Base-by-base conservation (phyloP, 1,140 invertebrate species). In the Formica exsecta region DNA sequence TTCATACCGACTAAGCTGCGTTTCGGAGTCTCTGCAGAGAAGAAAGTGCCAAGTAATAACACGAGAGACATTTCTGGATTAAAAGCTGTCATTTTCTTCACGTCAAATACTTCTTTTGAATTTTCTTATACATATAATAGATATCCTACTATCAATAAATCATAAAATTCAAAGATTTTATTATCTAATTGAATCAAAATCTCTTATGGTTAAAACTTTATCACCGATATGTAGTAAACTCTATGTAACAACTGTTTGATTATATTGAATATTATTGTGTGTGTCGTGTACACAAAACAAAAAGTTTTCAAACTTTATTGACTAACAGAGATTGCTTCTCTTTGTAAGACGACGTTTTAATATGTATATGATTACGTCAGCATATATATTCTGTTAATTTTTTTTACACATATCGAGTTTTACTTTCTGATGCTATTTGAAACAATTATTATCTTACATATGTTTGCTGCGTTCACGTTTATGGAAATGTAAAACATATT, bases 1-100 rank as follows among this genome's bases (percentile, higher is more conserved):
- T 93, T 92, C 87, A 92, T 88, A 76, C 65, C 80, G 73, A 59
- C 61, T 32, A 36, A 86, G 48, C 87, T 62, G 19, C 83, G 80
- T 86, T 68, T 59, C 19, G 75, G 84, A 79, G 83, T 61, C 66
- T 32, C 38, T 38, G 11, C 54, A 9, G 57, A n/a, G 74, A 51
- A 16, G 48, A 89, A 86, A 89, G 64, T 86, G 62, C 36, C 54
- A 54, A 65, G 66, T 74, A 88, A 87, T 88, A 88, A 62, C 54
- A n/a, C 29, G 44, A 51, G 19, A 68, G 75, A 88, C 73, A 62
- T 89, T 89, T 88, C 75, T 51, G 48, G 73, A 73, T 89, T 54
- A 88, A 57, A 85, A 73, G 51, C 29, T 74, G 22, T 8, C 54
- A 29, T 9, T 22, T 11, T 19, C 38, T 48, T 38, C n/a, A 22